These are phyloP conservation scores for Mercenaria mercenaria DNA, from an alignment of 1,140 invertebrate species.

Conservation along the genomic window DNA sequence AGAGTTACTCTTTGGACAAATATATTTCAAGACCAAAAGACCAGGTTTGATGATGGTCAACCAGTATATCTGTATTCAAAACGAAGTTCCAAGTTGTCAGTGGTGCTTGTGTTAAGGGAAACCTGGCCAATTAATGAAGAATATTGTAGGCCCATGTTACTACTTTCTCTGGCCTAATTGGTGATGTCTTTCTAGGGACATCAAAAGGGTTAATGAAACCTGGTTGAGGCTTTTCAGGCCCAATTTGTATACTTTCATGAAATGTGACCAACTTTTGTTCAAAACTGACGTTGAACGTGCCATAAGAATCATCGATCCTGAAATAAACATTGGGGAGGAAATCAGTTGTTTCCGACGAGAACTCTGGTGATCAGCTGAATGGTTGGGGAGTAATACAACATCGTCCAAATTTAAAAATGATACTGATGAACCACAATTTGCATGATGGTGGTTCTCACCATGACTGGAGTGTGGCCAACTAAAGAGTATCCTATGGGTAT, in stretches of 20 bases:
- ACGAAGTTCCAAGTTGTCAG: constrained; percentile 58
- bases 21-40: constrained; percentile 39
- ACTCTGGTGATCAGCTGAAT: background rate
- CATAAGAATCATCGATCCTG: background rate
- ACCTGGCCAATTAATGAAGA: constrained; percentile 58
- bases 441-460: background rate
- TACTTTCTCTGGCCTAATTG: constrained; percentile 17
- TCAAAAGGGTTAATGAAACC: background rate
- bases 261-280: background rate
- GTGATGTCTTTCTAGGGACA: background rate
- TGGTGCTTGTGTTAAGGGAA: constrained; percentile 8
- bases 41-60: constrained; percentile 30
- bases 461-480: background rate
- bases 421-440: background rate
- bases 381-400: background rate
- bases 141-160: constrained; percentile 51
- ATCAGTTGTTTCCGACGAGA: background rate
- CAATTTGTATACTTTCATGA: background rate
- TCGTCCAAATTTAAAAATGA: too few relatives aligned
- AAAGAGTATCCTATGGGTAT: background rate
- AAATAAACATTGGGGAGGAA: background rate
- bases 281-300: background rate
- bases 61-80: constrained; percentile 36
- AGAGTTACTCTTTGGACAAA: constrained; percentile 60
- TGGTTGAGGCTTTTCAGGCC: background rate